Evolutionary conservation across 2,797 vertebrate genomes (phyloP), one percentile per base, ranked within the genome.

Genomic region (Microctenopoma stevenorrisi): DNA sequence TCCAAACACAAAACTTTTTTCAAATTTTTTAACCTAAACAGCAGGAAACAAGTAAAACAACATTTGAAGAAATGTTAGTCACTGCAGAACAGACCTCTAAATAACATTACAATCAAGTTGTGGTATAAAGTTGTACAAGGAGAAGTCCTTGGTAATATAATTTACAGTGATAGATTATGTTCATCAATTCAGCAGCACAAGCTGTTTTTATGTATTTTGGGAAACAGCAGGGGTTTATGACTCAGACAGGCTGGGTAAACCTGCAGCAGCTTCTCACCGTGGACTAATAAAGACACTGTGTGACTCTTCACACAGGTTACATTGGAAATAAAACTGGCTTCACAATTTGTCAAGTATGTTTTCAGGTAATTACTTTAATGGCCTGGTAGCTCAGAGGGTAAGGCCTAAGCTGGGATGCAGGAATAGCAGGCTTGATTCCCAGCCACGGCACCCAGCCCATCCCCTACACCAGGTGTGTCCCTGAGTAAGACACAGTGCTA

Each of bases 141-240:
- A 22, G 46, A 61, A 59, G 35, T 72, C 14, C 1, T 7, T 35
- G 33, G 58, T 53, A 25, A 59, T 72, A 44, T 64, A 14, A 65
- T 81, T 75, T 28, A 50, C 5, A 38, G 18, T 46, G 76, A 86
- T 56, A 59, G 69, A 86, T 80, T 74, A 74, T 68, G 59, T 60
- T 82, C 66, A 73, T 77, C 37, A 75, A 22, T 33, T 56, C 30
- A 43, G 59, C 52, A 33, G 53, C 53, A 42, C 16, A 38, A 43
- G 69, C 46, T 51, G 47, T 38, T 70, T 58, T 75, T 54, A 76
- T 66, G 56, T 47, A 63, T 54, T 81, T 81, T 44, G 64, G 15
- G 52, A 50, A 59, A 63, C 62, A 71, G 78, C 74, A 43, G 56
- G 52, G 42, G 72, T 58, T 71, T 43, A 54, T 70, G 70, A 74